Base-by-base conservation (phyloP, 1,140 invertebrate species). In the Lethocerus indicus region DNA sequence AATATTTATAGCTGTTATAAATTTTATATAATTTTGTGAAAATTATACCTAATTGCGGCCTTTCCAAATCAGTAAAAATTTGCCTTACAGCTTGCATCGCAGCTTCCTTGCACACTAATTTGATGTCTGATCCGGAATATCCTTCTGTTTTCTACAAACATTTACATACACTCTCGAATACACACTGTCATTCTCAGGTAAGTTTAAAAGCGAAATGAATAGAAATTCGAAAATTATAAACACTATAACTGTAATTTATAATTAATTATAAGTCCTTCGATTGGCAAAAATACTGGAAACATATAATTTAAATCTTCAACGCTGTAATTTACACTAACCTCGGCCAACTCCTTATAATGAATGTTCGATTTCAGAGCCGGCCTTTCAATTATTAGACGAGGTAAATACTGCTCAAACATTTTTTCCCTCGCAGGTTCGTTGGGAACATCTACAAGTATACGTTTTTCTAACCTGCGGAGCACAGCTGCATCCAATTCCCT, bases 401-500 rank as follows among this genome's bases (percentile, higher is more conserved):
- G 64, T 16, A 65, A 52, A 54, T 70, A 65, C 14, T 52, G 39
- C 18, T 36, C 25, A 18, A 61, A 49, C 36, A 61, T 44, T 3
- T 40, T 45, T 44, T 44, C 49, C 36, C 58, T 45, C 2, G 51
- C 50, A 25, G 42, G 2, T 14, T 12, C 23, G 27, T 56, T 54
- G 12, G 59, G 59, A 2, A 58, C 24, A 29, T 57, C 58, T 3
- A 94, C 78, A 23, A 86, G 67, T 50, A 95, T 81, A 48, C 84
- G 71, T 63, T 93, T 94, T 59, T 95, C 91, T 40, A 95, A 72
- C 44, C 91, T 71, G 42, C 91, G 67, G 29, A 95, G 63, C 59
- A 95, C 79, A 0, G 91, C 89, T 54, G 79, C 68, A 63, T 95
- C 91, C 50, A 93, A 73, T 60, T 89, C 86, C 83, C 83, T 87